These are phyloP conservation scores for Eurystomus gularis DNA, from an alignment of 2,113 vertebrate genomes.

Conservation along the genomic window DNA sequence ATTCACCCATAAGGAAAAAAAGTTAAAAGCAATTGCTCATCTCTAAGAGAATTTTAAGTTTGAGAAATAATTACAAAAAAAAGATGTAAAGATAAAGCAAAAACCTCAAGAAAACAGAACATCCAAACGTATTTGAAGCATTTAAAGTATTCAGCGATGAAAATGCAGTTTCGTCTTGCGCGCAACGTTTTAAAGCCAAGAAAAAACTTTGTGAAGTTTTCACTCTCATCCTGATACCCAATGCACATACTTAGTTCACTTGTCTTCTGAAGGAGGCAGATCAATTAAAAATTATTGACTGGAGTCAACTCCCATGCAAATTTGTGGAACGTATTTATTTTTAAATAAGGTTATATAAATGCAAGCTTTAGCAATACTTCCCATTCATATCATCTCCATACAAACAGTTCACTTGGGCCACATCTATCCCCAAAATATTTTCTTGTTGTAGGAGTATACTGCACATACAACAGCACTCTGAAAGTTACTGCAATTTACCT, in stretches of 20 bases:
- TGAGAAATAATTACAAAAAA: not conserved
- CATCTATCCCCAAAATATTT: not conserved
- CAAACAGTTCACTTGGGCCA: not conserved
- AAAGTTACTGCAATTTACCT: not conserved
- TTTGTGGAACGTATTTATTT: not conserved
- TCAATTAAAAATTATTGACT: not conserved
- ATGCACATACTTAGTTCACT: not conserved
- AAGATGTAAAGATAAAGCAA: not conserved
- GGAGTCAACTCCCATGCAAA: not conserved
- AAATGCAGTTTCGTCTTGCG: not conserved
- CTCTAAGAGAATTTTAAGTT: not conserved
- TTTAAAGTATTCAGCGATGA: not conserved
- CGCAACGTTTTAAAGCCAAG: not conserved
- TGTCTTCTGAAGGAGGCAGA: not conserved
- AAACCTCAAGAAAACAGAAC: not conserved
- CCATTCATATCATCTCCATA: not conserved
- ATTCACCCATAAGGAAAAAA: not conserved
- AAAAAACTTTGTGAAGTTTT: not conserved
- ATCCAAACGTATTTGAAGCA: not conserved
- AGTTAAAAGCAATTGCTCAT: not conserved
- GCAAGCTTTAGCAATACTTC: not conserved
- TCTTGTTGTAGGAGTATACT: not conserved
- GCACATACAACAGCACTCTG: not conserved
- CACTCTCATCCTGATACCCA: not conserved
- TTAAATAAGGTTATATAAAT: not conserved